These are phyloP conservation scores for Vicugna pacos DNA, from an alignment of 2,113 vertebrate genomes.

Conservation along the genomic window DNA sequence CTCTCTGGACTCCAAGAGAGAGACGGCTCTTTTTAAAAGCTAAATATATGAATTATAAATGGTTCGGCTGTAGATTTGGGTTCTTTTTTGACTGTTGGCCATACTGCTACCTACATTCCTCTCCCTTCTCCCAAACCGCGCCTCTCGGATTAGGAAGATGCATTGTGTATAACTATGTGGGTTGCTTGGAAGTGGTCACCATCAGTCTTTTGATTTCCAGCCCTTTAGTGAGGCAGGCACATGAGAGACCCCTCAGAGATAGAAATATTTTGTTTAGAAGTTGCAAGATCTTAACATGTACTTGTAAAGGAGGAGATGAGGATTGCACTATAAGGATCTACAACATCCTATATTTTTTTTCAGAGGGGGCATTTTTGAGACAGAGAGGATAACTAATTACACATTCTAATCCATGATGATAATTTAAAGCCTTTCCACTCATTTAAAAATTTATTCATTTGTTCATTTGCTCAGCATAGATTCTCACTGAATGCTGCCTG, in stretches of 20 bases:
- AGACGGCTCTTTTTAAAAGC: neutral
- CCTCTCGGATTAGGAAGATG: neutral
- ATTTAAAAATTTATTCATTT: constrained; percentile 25
- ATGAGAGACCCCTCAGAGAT: constrained; percentile 23
- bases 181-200: neutral
- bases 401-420: neutral
- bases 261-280: constrained; percentile 48
- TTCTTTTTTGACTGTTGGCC: neutral
- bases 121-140: neutral
- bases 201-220: constrained; percentile 13
- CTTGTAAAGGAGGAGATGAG: constrained; percentile 12
- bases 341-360: neutral
- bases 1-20: neutral
- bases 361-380: neutral
- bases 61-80: neutral
- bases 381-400: neutral
- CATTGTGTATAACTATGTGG: neutral
- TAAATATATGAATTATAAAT: neutral
- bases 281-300: neutral
- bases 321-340: neutral
- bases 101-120: neutral
- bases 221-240: neutral
- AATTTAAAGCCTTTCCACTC: neutral
- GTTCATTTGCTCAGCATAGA: neutral
- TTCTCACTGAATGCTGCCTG: neutral